Evolutionary conservation across 2,888 invertebrate genomes (phyloP), one percentile per base, ranked within the genome.

Genomic region (Carterocephalus palaemon): DNA sequence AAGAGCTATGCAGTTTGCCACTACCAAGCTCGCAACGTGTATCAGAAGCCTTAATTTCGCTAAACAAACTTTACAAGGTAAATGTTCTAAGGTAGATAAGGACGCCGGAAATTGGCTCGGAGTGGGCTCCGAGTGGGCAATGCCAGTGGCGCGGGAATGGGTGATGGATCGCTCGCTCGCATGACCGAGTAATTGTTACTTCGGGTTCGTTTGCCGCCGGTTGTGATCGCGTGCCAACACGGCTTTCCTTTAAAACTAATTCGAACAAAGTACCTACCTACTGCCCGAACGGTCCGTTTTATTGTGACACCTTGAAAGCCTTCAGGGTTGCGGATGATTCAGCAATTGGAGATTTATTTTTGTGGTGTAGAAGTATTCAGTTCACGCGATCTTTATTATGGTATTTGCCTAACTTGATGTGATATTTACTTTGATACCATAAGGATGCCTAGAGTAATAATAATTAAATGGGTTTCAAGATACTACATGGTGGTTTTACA

Each of bases 111-210:
- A 86, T 85, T 86, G 80, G 82, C 70, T 75, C 67, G 75, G 81
- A 83, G 75, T 79, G 76, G 73, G 57, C 70, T 69, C 72, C 63
- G 73, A 75, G 74, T 74, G 75, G 72, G 74, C 64, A 72, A 67
- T 69, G 76, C 75, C 67, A 72, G 67, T 70, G 71, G 71, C 70
- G 69, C 64, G 62, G 62, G 57, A 82, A 77, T 81, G 66, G 77
- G 75, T 86, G 85, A 86, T 86, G 79, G 83, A 86, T 86, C 64
- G 77, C 64, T 52, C 52, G 59, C 75, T 86, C 71, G 85, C 85
- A 85, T 86, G 85, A 80, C 84, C 78, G 67, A 59, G 74, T 84
- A 83, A 84, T 85, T 85, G 83, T 85, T 83, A 82, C 78, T 71
- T 75, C 69, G 69, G 75, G 68, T 70, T 68, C 66, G 69, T 70